Conservation (phyloP, 2,888 invertebrate species). For the Rhodophaea formosa region DNA sequence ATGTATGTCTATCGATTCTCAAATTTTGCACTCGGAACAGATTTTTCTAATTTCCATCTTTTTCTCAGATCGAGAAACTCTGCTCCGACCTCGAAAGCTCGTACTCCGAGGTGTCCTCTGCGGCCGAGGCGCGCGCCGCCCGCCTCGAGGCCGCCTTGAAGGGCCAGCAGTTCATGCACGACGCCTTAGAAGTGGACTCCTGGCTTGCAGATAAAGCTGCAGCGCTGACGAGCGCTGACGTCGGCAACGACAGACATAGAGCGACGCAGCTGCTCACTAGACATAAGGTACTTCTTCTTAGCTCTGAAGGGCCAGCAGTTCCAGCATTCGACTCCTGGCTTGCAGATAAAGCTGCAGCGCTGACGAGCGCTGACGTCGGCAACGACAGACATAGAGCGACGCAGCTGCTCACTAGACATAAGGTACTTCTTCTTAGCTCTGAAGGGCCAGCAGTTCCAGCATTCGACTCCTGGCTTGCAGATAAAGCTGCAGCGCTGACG, state of each 20-base stretch:
- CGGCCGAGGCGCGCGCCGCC: constrained; percentile 86
- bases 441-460: constrained; percentile 90
- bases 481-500: constrained; percentile 90
- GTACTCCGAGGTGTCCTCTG: constrained; percentile 87
- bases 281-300: constrained; percentile 95
- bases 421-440: too few relatives aligned
- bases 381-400: constrained; percentile 94
- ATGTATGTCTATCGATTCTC: too few relatives aligned
- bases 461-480: constrained; percentile 95
- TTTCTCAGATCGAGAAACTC: constrained; percentile 84
- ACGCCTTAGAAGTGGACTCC: constrained; percentile 94
- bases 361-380: constrained; percentile 93
- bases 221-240: constrained; percentile 90
- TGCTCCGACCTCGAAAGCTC: constrained; percentile 86
- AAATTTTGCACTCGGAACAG: too few relatives aligned
- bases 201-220: constrained; percentile 95
- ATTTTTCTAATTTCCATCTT: background rate
- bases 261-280: constrained; percentile 96
- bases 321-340: constrained; percentile 98
- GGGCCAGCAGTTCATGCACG: constrained; percentile 95
- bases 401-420: constrained; percentile 96
- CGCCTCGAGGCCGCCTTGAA: constrained; percentile 92
- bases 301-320: too few relatives aligned
- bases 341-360: constrained; percentile 90
- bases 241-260: constrained; percentile 93